Evolutionary conservation across 2,113 vertebrate genomes (phyloP).

Genomic region (Empidonax alnorum): DNA sequence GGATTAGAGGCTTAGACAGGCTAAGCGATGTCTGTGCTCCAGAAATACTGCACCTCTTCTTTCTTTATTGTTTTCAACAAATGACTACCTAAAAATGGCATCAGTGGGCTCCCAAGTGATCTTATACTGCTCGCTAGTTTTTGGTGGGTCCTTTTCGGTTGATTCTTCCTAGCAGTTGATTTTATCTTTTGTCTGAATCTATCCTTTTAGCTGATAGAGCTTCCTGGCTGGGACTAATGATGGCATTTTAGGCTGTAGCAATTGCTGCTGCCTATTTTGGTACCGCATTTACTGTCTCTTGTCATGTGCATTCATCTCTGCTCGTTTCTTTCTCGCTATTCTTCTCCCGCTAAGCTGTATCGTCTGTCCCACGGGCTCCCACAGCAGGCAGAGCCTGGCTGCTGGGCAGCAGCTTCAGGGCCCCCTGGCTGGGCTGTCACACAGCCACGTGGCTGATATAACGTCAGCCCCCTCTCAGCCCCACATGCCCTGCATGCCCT

Average conservation of each 20-base stretch:
- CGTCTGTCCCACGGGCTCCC: not conserved
- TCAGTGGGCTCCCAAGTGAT: not conserved
- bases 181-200: conserved; percentile 3
- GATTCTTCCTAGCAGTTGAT: not conserved
- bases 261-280: conserved; percentile 14
- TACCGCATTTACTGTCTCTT: not conserved
- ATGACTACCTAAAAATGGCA: not conserved
- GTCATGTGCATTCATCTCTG: not conserved
- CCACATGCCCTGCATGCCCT: not conserved
- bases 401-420: not conserved
- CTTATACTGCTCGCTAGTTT: not conserved
- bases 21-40: not conserved
- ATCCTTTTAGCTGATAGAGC: not conserved
- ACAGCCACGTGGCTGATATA: not conserved
- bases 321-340: fast-evolving
- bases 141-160: not conserved
- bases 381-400: not conserved
- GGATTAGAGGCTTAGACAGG: not conserved
- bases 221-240: not conserved
- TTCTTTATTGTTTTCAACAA: not conserved
- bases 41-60: not conserved
- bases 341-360: not conserved
- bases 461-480: not conserved
- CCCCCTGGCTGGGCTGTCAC: not conserved
- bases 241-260: not conserved